These are phyloP conservation scores for Eulemur rubriventer DNA, from an alignment of 2,797 vertebrate species.

Conservation along the genomic window DNA sequence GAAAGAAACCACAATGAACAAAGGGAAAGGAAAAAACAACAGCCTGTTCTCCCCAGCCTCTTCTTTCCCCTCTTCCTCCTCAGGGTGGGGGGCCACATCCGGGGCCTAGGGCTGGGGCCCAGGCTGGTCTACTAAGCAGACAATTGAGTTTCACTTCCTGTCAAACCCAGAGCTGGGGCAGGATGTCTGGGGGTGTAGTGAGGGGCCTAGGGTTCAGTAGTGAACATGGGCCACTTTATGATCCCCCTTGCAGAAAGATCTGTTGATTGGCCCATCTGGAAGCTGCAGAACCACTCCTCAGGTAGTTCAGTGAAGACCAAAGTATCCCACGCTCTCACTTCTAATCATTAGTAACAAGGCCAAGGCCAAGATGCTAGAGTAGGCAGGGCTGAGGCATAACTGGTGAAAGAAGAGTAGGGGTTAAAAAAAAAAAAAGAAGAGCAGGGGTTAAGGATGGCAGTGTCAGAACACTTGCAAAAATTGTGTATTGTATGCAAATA, in stretches of 20 bases:
- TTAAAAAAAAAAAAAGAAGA: not conserved
- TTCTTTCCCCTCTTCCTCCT: conserved; percentile 63
- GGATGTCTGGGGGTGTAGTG: conserved; percentile 44
- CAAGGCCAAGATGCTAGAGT: not conserved
- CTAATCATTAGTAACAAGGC: not conserved
- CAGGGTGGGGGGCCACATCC: conserved; percentile 62
- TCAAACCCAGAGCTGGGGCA: conserved; percentile 52
- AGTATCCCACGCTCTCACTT: not conserved
- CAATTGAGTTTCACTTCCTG: conserved; percentile 78
- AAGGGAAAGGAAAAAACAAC: conserved; percentile 82
- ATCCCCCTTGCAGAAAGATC: not conserved
- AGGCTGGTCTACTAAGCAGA: conserved; percentile 46
- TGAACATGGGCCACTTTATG: not conserved
- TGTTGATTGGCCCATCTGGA: not conserved
- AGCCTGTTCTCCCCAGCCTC: conserved; percentile 58
- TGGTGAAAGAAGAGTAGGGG: not conserved
- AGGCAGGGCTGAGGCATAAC: not conserved
- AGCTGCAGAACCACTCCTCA: not conserved
- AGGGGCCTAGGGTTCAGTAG: not conserved
- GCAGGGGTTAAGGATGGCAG: not conserved
- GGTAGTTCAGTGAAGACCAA: not conserved
- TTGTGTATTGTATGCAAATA: not conserved
- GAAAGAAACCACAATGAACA: conserved; percentile 79
- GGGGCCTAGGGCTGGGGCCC: conserved; percentile 55
- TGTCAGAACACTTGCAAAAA: not conserved